Evolutionary conservation across 2,113 vertebrate genomes (phyloP), one percentile per base, ranked within the genome.

Genomic region (Clupea harengus): DNA sequence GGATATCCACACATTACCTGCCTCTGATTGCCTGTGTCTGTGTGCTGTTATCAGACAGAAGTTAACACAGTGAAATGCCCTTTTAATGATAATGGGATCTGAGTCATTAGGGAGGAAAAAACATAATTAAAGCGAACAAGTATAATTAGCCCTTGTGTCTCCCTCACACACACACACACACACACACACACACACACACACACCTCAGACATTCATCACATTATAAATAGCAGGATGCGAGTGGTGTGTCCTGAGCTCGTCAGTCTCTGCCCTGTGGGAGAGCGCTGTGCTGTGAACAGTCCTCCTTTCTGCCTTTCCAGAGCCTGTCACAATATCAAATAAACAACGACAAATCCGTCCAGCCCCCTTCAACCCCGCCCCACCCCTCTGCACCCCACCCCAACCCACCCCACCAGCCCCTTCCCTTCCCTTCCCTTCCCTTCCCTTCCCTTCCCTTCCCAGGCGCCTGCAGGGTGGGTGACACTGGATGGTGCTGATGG

Each of bases 281-380:
- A 15, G 67, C 67, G 32, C 67, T 75, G 67, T 15, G 28, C 67
- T 75, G 67, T 75, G 67, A 75, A 75, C 67, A 82, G 82, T 72
- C 50, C 57, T 82, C 54, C 50, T 84, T 86, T 86, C 52, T 83
- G 85, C 82, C 87, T 75, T 89, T 81, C 84, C 39, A 85, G 67
- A 84, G 85, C 64, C 84, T 89, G 78, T 81, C 45, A 75, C 49
- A 80, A 67, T 57, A 75, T n/a, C 60, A 75, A 39, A 39, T 39
- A 39, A 39, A 39, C 54, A 75, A 7, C 25, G 1, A 67, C n/a
- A 67, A 67, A 67, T 50, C 32, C 81, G 57, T 18, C 75, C 49
- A 67, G 49, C 84, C 72, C 50, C 50, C 50, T 22, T 32, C 32
- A 45, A 83, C 28, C 75, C 84, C 80, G 46, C n/a, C 82, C 49